Base-by-base conservation (phyloP, 2,797 vertebrate species). In the Cossypha heuglini region DNA sequence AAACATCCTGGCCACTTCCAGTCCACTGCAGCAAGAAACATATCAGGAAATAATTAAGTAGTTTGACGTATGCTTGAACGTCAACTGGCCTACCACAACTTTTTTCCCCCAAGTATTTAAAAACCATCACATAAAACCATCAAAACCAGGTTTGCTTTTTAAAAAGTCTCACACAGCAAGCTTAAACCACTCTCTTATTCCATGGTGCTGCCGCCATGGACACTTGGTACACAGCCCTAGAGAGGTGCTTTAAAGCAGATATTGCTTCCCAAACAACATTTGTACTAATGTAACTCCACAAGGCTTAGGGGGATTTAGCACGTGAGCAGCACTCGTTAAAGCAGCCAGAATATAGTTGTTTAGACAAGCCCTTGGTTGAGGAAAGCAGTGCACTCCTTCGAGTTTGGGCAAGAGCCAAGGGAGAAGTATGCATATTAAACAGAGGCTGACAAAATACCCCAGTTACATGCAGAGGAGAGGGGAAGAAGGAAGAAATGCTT, bases 391-490 rank as follows among this genome's bases (percentile, higher is more conserved):
- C 63, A 67, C 64, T 91, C 72, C 5, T 62, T 66, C 0, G 4
- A 83, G 81, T 75, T 15, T 96, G 93, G 78, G 82, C 42, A 80
- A 74, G 40, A 88, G 90, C 93, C 85, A 93, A 83, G 54, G 31
- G 48, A 94, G 71, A 96, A 74, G 33, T 57, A 90, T 71, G 86
- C 8, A 16, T 85, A 59, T 52, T 66, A 82, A 91, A 73, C 1
- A 16, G 48, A 67, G 40, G 40, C 59, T 93, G 82, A 77, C 48
- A 90, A 94, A 94, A 90, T 43, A 83, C 31, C 29, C 55, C 3
- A 33, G 46, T 61, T 72, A 52, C 57, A 40, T 16, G 62, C 31
- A 5, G 55, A 66, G 35, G 29, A 29, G 14, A 59, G 52, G 37
- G 14, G 38, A 68, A 86, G 68, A 61, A 78, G 31, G 58, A 90